These are phyloP conservation scores for Mystacides longicornis DNA, from an alignment of 2,888 invertebrate genomes.

Conservation along the genomic window DNA sequence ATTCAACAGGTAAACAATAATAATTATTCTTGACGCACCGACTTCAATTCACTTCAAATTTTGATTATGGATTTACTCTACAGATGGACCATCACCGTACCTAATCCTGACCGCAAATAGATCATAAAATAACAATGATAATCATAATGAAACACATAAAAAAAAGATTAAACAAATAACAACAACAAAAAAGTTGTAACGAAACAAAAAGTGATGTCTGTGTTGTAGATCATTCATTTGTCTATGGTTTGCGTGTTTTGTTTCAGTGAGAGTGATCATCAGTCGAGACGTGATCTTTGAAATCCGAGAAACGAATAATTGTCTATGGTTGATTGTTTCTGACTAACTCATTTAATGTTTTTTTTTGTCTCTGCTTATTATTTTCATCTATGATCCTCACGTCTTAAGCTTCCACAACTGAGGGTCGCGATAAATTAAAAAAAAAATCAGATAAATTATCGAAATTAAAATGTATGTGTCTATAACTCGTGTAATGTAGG, in stretches of 20 bases:
- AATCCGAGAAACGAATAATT: slow-evolving; percentile 8
- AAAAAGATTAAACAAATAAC: background rate
- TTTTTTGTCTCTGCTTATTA: background rate
- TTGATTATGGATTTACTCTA: too few relatives aligned
- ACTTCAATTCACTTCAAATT: too few relatives aligned
- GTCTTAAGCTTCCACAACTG: background rate
- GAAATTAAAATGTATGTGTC: too few relatives aligned
- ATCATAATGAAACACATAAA: background rate
- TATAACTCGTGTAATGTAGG: too few relatives aligned
- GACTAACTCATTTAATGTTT: slow-evolving; percentile 11
- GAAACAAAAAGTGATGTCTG: background rate
- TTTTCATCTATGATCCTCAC: too few relatives aligned
- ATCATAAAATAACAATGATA: background rate
- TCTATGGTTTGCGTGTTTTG: background rate
- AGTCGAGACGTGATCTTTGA: background rate
- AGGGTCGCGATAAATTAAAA: background rate
- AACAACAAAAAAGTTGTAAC: too few relatives aligned
- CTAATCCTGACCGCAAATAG: background rate
- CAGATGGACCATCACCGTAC: too few relatives aligned
- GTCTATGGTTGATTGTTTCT: slow-evolving; percentile 19
- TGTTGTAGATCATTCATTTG: slow-evolving; percentile 2
- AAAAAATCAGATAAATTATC: too few relatives aligned
- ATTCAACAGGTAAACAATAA: too few relatives aligned
- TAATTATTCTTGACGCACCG: too few relatives aligned
- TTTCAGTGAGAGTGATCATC: slow-evolving; percentile 4